Conservation (phyloP, 2,797 vertebrate genomes). For the Tadarida brasiliensis region DNA sequence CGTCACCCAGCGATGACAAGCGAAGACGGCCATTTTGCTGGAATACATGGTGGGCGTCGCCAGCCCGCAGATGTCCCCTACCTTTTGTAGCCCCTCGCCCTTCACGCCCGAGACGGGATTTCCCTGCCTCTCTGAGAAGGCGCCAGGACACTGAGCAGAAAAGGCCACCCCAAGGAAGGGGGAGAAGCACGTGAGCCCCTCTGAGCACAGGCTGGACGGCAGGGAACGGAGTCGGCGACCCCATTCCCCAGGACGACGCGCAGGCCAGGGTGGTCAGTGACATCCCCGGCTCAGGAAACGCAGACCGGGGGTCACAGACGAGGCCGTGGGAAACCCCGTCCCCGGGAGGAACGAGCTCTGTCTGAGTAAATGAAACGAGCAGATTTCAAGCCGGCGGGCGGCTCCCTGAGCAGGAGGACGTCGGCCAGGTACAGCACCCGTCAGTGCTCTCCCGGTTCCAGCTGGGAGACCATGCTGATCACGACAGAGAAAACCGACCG, state of each 20-base stretch:
- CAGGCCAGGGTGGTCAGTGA: neutral
- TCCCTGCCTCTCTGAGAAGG: slow-evolving; percentile 12
- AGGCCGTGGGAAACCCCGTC: neutral
- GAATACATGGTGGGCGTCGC: neutral
- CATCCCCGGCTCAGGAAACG: slow-evolving; percentile 56
- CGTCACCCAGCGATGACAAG: neutral
- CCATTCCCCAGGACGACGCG: slow-evolving; percentile 57
- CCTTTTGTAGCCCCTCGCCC: neutral
- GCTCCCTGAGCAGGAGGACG: neutral
- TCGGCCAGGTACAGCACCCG: too few species aligned
- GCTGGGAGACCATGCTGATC: too few species aligned
- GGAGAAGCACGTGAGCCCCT: slow-evolving; percentile 60
- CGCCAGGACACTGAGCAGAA: slow-evolving; percentile 37
- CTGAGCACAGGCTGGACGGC: neutral
- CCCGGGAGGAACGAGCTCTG: neutral
- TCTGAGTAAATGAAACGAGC: slow-evolving; percentile 46
- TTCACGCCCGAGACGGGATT: slow-evolving; percentile 24
- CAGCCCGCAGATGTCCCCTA: neutral
- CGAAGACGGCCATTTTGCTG: neutral
- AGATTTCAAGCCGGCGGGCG: slow-evolving; percentile 27
- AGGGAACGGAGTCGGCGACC: slow-evolving; percentile 70
- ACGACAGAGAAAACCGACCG: neutral
- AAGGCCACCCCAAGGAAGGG: neutral
- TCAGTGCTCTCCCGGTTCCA: too few species aligned
- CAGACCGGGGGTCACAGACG: slow-evolving; percentile 51